A percentile compares a stretch with the other conserved stretches of the same genome.
These are phyloP conservation scores for Gymnothorax reevesii DNA, from an alignment of 2,797 vertebrate species.

Conservation along the genomic window DNA sequence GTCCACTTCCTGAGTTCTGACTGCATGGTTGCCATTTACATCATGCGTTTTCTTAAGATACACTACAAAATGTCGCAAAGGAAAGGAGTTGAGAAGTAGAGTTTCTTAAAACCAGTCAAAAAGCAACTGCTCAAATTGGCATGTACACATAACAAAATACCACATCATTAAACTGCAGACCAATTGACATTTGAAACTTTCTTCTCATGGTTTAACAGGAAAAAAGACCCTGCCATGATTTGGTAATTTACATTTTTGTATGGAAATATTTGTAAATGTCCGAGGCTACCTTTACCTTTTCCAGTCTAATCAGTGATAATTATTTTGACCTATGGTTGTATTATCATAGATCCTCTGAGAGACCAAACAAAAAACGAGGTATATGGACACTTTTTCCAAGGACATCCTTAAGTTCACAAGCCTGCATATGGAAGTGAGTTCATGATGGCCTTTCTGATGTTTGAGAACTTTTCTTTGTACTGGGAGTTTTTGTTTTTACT, in stretches of 20 bases:
- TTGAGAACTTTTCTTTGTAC: no score
- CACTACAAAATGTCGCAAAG: neutral
- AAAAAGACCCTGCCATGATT: neutral
- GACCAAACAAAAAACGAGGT: neutral
- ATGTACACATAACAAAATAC: neutral
- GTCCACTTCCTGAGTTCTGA: neutral
- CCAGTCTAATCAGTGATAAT: neutral
- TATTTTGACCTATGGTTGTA: no score
- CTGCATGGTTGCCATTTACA: neutral
- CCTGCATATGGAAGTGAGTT: neutral
- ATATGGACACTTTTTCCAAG: neutral
- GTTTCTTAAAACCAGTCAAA: neutral
- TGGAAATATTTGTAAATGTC: neutral
- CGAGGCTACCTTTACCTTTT: neutral
- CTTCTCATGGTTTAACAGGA: neutral
- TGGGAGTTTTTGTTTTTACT: no score
- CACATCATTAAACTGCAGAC: neutral
- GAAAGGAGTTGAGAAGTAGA: neutral
- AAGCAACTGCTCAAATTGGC: neutral
- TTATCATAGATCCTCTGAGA: neutral
- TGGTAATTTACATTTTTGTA: neutral
- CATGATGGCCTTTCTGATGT: neutral
- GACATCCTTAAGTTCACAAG: neutral
- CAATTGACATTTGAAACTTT: neutral
- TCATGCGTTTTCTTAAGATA: neutral